These are phyloP conservation scores for Ciconia maguari DNA, from an alignment of 2,113 vertebrate species.

Conservation along the genomic window DNA sequence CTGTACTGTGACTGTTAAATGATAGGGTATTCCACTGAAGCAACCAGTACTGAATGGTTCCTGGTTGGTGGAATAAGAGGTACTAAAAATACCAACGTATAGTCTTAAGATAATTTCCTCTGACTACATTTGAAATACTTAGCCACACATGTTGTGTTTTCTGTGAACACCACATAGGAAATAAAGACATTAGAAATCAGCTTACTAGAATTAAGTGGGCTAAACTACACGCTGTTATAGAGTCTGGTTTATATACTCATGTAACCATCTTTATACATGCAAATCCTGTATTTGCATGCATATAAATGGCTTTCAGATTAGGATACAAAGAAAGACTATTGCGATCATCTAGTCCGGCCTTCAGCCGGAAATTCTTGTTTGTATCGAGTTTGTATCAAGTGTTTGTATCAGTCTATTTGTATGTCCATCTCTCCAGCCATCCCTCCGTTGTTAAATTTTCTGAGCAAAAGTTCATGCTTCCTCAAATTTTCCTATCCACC, in stretches of 20 bases:
- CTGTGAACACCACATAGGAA: background rate
- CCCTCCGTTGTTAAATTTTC: background rate
- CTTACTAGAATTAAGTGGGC: background rate
- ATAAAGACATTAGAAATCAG: background rate
- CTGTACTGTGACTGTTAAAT: background rate
- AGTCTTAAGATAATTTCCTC: background rate
- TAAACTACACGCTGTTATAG: background rate
- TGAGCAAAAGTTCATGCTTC: conserved; percentile 12
- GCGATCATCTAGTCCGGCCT: background rate
- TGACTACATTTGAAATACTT: background rate
- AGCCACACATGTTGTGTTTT: background rate
- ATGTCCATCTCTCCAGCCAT: background rate
- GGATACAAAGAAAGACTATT: background rate
- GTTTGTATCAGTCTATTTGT: background rate
- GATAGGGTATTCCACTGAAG: background rate
- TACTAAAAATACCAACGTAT: background rate
- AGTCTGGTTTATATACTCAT: background rate
- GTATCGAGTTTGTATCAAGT: rapidly evolving
- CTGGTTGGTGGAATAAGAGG: background rate
- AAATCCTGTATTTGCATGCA: background rate
- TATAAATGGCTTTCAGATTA: background rate
- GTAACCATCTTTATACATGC: background rate
- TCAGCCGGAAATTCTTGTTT: background rate
- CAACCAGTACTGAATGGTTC: background rate
- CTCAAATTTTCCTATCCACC: conserved; percentile 33